A percentile compares a stretch with the other conserved stretches of the same genome.
Evolutionary conservation across 2,888 invertebrate species (phyloP).

Genomic region (Andrena praecox): DNA sequence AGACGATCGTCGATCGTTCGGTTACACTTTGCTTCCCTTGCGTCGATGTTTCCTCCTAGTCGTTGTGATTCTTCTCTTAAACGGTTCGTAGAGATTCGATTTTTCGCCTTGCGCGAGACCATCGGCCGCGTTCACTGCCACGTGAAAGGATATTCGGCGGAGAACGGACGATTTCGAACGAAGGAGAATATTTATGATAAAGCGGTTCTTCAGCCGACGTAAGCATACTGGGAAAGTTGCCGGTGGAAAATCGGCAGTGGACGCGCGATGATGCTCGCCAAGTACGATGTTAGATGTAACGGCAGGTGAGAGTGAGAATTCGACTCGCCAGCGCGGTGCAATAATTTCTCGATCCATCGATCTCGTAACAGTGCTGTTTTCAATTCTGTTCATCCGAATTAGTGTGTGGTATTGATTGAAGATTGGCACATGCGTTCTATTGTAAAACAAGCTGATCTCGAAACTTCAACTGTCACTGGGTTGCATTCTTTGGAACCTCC

Average conservation of each 20-base stretch:
- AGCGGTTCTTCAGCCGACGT: no score
- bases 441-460: slow-evolving; percentile 1
- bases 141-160: neutral
- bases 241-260: neutral
- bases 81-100: slow-evolving; percentile 8
- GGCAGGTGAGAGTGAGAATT: slow-evolving; percentile 1
- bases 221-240: neutral
- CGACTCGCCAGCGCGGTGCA: slow-evolving; percentile 33
- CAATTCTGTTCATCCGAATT: neutral
- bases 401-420: neutral
- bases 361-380: neutral
- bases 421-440: neutral
- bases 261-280: slow-evolving; percentile 30
- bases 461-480: neutral
- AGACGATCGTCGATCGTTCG: slow-evolving; percentile 41
- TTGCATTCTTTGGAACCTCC: slow-evolving; percentile 1
- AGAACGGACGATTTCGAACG: neutral
- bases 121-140: slow-evolving; percentile 6
- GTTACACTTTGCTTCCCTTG: slow-evolving; percentile 29
- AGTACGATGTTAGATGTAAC: slow-evolving; percentile 39
- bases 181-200: neutral
- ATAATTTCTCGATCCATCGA: slow-evolving; percentile 30
- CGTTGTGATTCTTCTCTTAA: slow-evolving; percentile 45
- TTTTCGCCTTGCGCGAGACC: slow-evolving; percentile 25
- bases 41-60: slow-evolving; percentile 56